Conservation (phyloP, 2,888 invertebrate genomes). For the Papilio elwesi region DNA sequence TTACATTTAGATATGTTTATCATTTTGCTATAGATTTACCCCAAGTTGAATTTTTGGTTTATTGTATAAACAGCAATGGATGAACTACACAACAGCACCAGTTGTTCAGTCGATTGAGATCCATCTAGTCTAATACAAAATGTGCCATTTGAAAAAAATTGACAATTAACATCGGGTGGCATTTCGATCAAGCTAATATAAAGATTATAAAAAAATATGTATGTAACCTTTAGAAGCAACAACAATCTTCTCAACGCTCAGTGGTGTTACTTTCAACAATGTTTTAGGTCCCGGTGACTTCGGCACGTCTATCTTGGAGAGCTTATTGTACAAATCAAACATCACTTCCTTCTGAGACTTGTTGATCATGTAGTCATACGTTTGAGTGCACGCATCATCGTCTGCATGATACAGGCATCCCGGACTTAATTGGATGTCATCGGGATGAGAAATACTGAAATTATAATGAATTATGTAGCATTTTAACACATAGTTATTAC, state of each 20-base stretch:
- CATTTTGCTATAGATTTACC: too few species aligned
- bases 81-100: too few species aligned
- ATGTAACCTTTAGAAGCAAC: conserved; percentile 68
- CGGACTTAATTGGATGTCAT: conserved; percentile 71
- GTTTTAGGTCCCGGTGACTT: conserved; percentile 75
- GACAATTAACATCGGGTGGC: too few species aligned
- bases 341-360: conserved; percentile 81
- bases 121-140: too few species aligned
- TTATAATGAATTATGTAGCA: background rate
- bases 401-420: conserved; percentile 71
- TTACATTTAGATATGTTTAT: too few species aligned
- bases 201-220: too few species aligned
- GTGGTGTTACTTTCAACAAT: conserved; percentile 75
- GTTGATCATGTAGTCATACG: conserved; percentile 78
- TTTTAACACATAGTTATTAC: too few species aligned
- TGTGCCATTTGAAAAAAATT: too few species aligned
- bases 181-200: too few species aligned
- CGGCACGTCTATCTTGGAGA: conserved; percentile 73
- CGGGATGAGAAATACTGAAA: conserved; percentile 64
- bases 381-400: conserved; percentile 69
- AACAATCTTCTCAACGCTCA: conserved; percentile 78
- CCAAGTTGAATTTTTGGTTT: too few species aligned
- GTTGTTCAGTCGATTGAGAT: too few species aligned
- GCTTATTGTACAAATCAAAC: conserved; percentile 77
- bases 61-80: too few species aligned